Evolutionary conservation across 2,888 invertebrate genomes (phyloP).

Genomic region (Leptinotarsa peninsularis): DNA sequence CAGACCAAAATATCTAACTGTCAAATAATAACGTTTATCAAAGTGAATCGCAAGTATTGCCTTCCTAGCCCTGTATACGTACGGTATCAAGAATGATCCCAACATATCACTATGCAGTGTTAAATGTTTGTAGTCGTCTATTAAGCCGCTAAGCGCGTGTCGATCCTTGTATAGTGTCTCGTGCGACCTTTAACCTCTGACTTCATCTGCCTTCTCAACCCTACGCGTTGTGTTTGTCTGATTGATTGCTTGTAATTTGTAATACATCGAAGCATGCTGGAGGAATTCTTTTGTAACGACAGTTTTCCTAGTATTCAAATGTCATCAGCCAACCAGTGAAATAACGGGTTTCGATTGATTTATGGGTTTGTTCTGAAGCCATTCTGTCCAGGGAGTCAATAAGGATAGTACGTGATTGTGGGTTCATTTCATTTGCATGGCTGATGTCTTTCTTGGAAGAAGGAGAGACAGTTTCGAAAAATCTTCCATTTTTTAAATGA

Average conservation of each 20-base stretch:
- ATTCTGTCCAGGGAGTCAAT: background rate
- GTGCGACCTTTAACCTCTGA: slow-evolving; percentile 52
- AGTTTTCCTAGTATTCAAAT: slow-evolving; percentile 7
- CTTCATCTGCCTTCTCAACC: slow-evolving; percentile 28
- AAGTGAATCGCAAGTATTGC: background rate
- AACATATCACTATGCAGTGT: slow-evolving; percentile 4
- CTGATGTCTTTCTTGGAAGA: no score
- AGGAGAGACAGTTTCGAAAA: no score
- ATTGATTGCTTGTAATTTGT: slow-evolving; percentile 29
- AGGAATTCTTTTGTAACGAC: slow-evolving; percentile 17
- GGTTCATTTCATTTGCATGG: no score
- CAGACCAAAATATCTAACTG: no score
- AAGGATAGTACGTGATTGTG: background rate
- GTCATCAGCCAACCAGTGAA: background rate
- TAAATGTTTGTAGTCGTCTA: slow-evolving; percentile 4
- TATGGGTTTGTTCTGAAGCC: background rate
- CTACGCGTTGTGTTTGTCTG: slow-evolving; percentile 22
- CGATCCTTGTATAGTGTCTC: slow-evolving; percentile 51
- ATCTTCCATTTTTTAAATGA: no score
- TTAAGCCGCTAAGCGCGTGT: slow-evolving; percentile 46
- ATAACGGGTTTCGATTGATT: slow-evolving; percentile 4
- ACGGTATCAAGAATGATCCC: background rate
- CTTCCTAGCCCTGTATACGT: no score
- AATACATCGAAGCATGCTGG: slow-evolving; percentile 23
- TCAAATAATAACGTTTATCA: background rate